phyloP scores from a whole-genome alignment of 2,113 vertebrate species.

The Cyrtonyx montezumae region DNA sequence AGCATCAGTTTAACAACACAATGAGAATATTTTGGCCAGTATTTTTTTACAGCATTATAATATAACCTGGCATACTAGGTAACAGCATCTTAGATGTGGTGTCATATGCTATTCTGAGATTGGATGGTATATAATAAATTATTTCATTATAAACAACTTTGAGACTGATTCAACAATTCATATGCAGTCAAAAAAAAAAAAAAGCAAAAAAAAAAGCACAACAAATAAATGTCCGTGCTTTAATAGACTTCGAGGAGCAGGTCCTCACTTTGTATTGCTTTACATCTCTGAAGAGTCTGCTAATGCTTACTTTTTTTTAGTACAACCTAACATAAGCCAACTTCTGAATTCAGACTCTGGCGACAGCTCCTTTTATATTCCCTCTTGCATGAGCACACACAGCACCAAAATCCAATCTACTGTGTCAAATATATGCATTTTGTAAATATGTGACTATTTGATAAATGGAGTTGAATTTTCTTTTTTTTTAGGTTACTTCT shows the following conservation, averaged over 20 bases:
- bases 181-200: not conserved
- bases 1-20: not conserved
- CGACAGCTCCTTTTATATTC: not conserved
- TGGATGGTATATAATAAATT: not conserved
- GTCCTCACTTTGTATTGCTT: not conserved
- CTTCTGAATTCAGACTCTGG: slow-evolving; percentile 26
- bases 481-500: not conserved
- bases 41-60: not conserved
- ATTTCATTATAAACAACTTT: not conserved
- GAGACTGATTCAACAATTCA: not conserved
- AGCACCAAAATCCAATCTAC: slow-evolving; percentile 4
- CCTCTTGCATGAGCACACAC: slow-evolving; percentile 11
- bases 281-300: not conserved
- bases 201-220: no score
- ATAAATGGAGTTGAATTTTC: slow-evolving; percentile 14
- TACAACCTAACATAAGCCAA: not conserved
- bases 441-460: slow-evolving; percentile 42
- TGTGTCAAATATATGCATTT: slow-evolving; percentile 34
- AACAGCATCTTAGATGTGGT: not conserved
- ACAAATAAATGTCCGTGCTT: not conserved
- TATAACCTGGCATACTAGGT: not conserved
- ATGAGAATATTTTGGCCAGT: not conserved
- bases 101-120: not conserved
- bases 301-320: not conserved
- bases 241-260: not conserved